Evolutionary conservation across 1,140 invertebrate genomes (phyloP), one percentile per base, ranked within the genome.

Genomic region (Diorhabda sublineata): DNA sequence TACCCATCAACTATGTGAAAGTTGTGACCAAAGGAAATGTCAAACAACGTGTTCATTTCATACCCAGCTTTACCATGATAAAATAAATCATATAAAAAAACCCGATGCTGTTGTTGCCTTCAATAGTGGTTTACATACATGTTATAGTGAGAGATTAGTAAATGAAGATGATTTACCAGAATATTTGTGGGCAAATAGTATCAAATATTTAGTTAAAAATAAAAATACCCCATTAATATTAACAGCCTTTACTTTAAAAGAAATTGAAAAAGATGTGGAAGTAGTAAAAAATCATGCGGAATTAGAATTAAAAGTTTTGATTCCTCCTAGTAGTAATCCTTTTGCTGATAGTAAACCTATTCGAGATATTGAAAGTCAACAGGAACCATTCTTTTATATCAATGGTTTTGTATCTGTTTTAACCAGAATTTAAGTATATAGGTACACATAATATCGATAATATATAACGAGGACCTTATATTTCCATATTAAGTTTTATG

Each of bases 81-180:
- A 75, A 60, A 47, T 70, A 7, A 45, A 67, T n/a, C 9, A 62
- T 64, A 69, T 78, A 57, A 56, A 70, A 58, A 67, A 72, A 45
- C 78, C 80, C 11, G 69, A 79, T 72, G 45, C 78, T 42, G 74
- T 81, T n/a, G 74, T 77, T 5, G 74, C 75, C 11, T 78, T 81
- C 63, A 82, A 81, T 70, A 77, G 78, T 70, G 80, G 79, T 11
- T 73, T 81, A 60, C 75, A 77, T 69, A 79, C 80, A 70, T 76
- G 72, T 69, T 42, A 61, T 42, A 47, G 6, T 8, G 47, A 52
- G n/a, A 52, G 4, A 8, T 3, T 52, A 52, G 2, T 2, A 3
- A 4, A n/a, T 6, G n/a, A 52, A 8, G 47, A 52, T n/a, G n/a
- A 71, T 45, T 52, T 42, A 8, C 42, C 61, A 26, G 66, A 69